A percentile compares a stretch with the other conserved stretches of the same genome.
Evolutionary conservation across 2,888 invertebrate species (phyloP).

Genomic region (Lasioglossum malachurum): DNA sequence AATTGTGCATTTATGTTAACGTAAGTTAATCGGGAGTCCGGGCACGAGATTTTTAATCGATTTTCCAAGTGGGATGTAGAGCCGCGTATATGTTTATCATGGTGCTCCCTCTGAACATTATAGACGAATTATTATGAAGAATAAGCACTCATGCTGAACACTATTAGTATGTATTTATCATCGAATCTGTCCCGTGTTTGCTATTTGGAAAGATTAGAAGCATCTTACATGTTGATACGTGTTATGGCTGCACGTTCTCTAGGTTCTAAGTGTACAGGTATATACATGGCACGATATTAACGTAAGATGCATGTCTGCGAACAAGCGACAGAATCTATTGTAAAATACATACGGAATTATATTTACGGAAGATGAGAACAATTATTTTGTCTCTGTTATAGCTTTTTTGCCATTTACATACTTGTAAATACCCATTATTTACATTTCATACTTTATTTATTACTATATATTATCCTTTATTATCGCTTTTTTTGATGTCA

Average conservation of each 20-base stretch:
- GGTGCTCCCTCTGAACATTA: conserved; percentile 75
- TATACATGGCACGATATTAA: conserved; percentile 66
- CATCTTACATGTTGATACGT: conserved; percentile 60
- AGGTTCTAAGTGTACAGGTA: conserved; percentile 80
- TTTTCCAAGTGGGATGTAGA: conserved; percentile 75
- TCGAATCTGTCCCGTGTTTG: conserved; percentile 71
- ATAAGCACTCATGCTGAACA: conserved; percentile 76
- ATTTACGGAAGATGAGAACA: conserved; percentile 70
- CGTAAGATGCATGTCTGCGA: conserved; percentile 63
- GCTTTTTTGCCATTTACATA: conserved; percentile 83
- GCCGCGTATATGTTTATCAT: conserved; percentile 73
- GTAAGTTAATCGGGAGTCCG: conserved; percentile 65
- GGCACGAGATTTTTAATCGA: conserved; percentile 77
- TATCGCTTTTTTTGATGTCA: conserved; percentile 78
- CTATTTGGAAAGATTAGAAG: conserved; percentile 38
- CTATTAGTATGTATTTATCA: conserved; percentile 71
- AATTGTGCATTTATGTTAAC: conserved; percentile 73
- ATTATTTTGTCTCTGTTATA: conserved; percentile 81
- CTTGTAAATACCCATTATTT: conserved; percentile 85
- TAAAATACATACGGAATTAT: conserved; percentile 69
- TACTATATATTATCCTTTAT: conserved; percentile 79
- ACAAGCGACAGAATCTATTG: conserved; percentile 64
- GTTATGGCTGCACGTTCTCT: conserved; percentile 71
- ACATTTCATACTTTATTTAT: conserved; percentile 84
- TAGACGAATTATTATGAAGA: conserved; percentile 77